Evolutionary conservation across 2,888 invertebrate genomes (phyloP), one percentile per base, ranked within the genome.

Genomic region (Cyaniris semiargus): DNA sequence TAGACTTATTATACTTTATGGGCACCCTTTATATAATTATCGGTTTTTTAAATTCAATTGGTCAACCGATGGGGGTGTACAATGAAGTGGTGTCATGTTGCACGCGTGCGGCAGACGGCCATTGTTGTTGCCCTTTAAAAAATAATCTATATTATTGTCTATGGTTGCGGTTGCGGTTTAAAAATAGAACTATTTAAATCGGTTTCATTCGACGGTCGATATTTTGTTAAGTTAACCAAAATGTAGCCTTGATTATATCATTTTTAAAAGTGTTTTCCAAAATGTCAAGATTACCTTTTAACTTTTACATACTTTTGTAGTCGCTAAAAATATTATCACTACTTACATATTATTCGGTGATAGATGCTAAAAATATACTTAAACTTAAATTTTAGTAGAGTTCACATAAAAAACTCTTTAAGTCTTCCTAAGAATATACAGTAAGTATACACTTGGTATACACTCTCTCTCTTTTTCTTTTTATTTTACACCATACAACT

Each of bases 31-130:
- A 76, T 31, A 70, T 76, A 78, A 70, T 56, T 56, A 79, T 78
- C 48, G 75, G 60, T 66, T 78, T 77, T 76, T 78, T 70, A 77
- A 79, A 70, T 75, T 76, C 79, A 78, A 76, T 77, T 58, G 78
- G 70, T 77, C 78, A 76, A 85, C 86, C 84, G 89, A 91, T 90
- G 88, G 89, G 88, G 90, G 90, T 85, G 84, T 58, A 71, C 80
- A 82, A 82, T 82, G 82, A 83, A 81, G 80, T 83, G 85, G 93
- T 89, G 87, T 93, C 90, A 83, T 84, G 83, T 93, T 91, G 85
- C 93, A 86, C 83, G 15, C 89, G 88, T 89, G 88, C 88, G 88
- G 82, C 82, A 87, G 88, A 88, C 58, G 76, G 78, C 81, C 83
- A 84, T 86, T 88, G 88, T 89, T 88, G 84, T 80, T 85, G 85